Evolutionary conservation across 2,888 invertebrate species (phyloP).

Genomic region (Rhagonycha lutea): DNA sequence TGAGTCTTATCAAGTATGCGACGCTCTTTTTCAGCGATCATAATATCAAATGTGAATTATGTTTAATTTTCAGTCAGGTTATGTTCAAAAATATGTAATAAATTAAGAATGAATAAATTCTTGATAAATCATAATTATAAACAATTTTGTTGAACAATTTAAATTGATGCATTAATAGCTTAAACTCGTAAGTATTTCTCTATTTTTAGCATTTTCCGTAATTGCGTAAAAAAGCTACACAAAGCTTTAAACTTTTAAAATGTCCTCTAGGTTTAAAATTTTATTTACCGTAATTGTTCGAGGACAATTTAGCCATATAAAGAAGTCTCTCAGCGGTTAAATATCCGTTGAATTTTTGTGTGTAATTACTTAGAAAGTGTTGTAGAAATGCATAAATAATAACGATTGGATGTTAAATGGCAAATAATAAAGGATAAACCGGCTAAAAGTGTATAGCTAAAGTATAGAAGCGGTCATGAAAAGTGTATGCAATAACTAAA

Average conservation of each 20-base stretch:
- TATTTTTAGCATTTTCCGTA: not conserved
- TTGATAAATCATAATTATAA: no score
- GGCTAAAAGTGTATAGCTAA: not conserved
- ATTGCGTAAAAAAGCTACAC: not conserved
- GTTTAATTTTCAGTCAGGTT: no score
- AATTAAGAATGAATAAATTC: no score
- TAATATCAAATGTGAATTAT: no score
- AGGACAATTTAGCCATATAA: not conserved
- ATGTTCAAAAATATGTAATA: no score
- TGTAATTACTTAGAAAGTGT: not conserved
- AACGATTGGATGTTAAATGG: slow-evolving; percentile 2
- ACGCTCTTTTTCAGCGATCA: no score
- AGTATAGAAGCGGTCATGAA: not conserved
- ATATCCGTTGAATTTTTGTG: not conserved
- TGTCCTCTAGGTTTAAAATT: not conserved
- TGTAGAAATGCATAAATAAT: slow-evolving; percentile 3
- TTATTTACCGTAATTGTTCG: not conserved
- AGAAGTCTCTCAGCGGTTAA: not conserved
- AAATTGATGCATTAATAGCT: not conserved
- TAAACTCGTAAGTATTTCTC: not conserved
- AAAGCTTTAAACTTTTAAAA: not conserved
- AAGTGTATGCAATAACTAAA: slow-evolving; percentile 29
- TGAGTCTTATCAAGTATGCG: no score
- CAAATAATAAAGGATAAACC: slow-evolving; percentile 4
- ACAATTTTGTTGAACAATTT: not conserved